Evolutionary conservation across 2,113 vertebrate genomes (phyloP), one percentile per base, ranked within the genome.

Genomic region (Gasterosteus nipponicus): DNA sequence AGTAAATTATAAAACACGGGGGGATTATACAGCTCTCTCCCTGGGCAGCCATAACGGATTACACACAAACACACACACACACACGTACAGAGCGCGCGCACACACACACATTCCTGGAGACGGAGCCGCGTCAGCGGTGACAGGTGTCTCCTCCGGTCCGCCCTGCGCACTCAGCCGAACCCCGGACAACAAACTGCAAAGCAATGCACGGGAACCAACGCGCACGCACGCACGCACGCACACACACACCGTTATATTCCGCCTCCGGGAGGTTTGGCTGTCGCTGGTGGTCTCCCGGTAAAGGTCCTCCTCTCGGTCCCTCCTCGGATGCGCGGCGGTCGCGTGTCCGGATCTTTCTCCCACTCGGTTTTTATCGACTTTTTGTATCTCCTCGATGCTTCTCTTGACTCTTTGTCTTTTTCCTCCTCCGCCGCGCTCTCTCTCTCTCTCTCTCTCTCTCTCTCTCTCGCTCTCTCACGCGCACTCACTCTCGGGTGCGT

Each of bases 161-260:
- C 80, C 86, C 81, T 49, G 26, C 68, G 67, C 73, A 14, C 73
- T 41, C 77, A 77, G 31, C 57, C 83, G 9, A 47, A 69, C 39
- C 66, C 59, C 1, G 46, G 58, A 82, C 61, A 83, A 79, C 72
- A 77, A 86, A 85, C 63, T 82, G 69, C 41, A 19, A 69, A 77
- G 71, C 61, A 75, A 41, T 60, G 63, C 70, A 78, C 72, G 26
- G 53, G 5, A 63, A 73, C 35, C 72, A 68, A 16, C 69, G 73
- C 69, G 74, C 69, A 72, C 26, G 18, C 38, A 64, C 70, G 91
- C 92, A 89, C 69, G 76, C 69, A 68, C 64, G 73, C 35, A n/a
- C 29, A 65, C 76, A 93, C 92, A 89, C 90, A 93, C 92, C 92
- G 91, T 89, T 81, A 77, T 88, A 85, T 81, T 89, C 81, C 85